Evolutionary conservation across 1,140 invertebrate genomes (phyloP).

Genomic region (Drosophila navojoa): DNA sequence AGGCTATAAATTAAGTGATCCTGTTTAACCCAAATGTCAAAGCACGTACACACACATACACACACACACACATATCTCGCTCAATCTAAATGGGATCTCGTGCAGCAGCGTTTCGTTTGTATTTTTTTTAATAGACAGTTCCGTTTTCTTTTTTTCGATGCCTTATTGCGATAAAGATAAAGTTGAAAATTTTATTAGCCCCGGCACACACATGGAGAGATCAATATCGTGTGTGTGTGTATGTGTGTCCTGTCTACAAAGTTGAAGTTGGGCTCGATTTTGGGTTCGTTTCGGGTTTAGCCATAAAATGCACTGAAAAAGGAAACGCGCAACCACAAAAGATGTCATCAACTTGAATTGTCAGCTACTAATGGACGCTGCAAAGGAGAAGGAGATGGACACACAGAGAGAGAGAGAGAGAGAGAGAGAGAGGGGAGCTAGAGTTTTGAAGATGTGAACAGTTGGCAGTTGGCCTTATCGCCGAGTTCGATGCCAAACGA

Average conservation of each 20-base stretch:
- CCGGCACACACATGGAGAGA: conserved; percentile 5
- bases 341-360: conserved; percentile 78
- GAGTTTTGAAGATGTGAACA: conserved; percentile 24
- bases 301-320: conserved; percentile 45
- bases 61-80: not conserved
- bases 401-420: not conserved
- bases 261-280: conserved; percentile 13
- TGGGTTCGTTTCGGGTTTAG: conserved; percentile 2
- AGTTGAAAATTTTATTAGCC: conserved; percentile 72
- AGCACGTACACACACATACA: conserved; percentile 1
- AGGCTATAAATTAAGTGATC: too few species aligned
- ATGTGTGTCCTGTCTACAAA: conserved; percentile 27
- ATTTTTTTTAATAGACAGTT: conserved; percentile 68
- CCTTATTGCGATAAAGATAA: conserved; percentile 64
- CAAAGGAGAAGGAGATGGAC: not conserved
- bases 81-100: conserved; percentile 46
- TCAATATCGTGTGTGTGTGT: conserved; percentile 31
- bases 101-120: conserved; percentile 1
- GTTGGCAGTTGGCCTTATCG: conserved; percentile 11
- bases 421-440: not conserved
- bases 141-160: conserved; percentile 50
- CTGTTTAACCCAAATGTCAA: too few species aligned
- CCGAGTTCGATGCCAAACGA: conserved; percentile 12
- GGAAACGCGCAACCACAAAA: conserved; percentile 61
- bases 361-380: conserved; percentile 58